Evolutionary conservation across 2,888 invertebrate species (phyloP).

Genomic region (Chydorus sphaericus): DNA sequence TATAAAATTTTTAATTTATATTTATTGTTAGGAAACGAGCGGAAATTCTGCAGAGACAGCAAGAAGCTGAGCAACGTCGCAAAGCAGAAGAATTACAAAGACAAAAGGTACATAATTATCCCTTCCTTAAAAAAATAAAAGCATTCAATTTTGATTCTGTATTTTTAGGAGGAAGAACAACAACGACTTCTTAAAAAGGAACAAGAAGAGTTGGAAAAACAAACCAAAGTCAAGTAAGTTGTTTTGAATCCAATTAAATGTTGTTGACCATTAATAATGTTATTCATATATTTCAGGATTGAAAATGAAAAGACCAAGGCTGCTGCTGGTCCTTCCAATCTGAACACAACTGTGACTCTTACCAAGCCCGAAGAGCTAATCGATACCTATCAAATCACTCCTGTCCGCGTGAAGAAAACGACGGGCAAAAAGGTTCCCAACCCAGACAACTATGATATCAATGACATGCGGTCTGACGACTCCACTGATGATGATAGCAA

Average conservation of each 20-base stretch:
- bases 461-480: slow-evolving; percentile 9
- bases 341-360: slow-evolving; percentile 5
- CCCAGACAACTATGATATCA: slow-evolving; percentile 12
- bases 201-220: slow-evolving; percentile 7
- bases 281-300: too few relatives aligned
- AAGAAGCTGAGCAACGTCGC: slow-evolving; percentile 6
- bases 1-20: not conserved
- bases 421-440: not conserved
- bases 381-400: slow-evolving; percentile 11
- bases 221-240: slow-evolving; percentile 3
- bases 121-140: too few relatives aligned
- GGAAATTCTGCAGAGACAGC: not conserved
- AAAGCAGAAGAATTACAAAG: slow-evolving; percentile 11
- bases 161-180: slow-evolving; percentile 8
- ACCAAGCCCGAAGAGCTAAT: not conserved
- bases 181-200: slow-evolving; percentile 2
- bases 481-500: slow-evolving; percentile 10
- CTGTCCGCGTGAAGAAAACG: slow-evolving; percentile 4
- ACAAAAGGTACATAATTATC: slow-evolving; percentile 3
- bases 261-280: too few relatives aligned
- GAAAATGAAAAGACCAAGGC: not conserved
- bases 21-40: too few relatives aligned
- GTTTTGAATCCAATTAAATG: not conserved
- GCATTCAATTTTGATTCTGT: not conserved
- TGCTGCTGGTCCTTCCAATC: not conserved